Conservation (phyloP, 2,113 vertebrate species). For the Oncorhynchus gorbuscha region DNA sequence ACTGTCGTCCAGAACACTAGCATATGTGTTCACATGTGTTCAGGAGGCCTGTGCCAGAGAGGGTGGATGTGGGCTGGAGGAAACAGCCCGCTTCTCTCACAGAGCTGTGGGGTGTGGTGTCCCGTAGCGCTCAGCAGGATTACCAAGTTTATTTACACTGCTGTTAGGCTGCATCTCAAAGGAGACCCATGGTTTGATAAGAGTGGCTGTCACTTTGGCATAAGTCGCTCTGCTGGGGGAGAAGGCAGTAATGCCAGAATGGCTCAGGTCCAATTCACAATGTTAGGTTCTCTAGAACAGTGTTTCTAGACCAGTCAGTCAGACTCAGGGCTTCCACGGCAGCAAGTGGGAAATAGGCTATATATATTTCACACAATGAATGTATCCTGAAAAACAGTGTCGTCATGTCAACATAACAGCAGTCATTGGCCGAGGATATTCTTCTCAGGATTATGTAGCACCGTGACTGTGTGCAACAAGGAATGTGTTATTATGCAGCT, state of each 20-base stretch:
- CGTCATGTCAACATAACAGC: too few species aligned
- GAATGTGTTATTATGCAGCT: too few species aligned
- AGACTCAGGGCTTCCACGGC: neutral
- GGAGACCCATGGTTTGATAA: conserved; percentile 6
- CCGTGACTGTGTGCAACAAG: too few species aligned
- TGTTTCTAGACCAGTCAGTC: neutral
- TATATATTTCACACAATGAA: too few species aligned
- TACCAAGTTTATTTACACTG: conserved; percentile 10
- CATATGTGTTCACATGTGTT: conserved; percentile 24
- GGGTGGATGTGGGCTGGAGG: neutral
- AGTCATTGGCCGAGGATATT: too few species aligned
- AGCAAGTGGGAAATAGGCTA: too few species aligned
- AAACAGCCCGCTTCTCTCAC: conserved; percentile 21
- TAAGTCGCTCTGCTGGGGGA: conserved; percentile 3
- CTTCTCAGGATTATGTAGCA: too few species aligned
- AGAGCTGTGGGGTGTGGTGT: conserved; percentile 7
- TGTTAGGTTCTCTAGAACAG: neutral
- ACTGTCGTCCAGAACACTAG: conserved; percentile 4
- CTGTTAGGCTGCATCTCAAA: neutral
- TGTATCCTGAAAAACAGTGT: too few species aligned
- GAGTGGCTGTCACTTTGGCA: neutral
- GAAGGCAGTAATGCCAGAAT: neutral
- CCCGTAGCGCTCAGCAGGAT: neutral
- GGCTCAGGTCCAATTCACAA: neutral
- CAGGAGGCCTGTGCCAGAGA: neutral